Percentiles rank a stretch among this genome's conserved stretches.
These are phyloP conservation scores for Taxidea taxus DNA, from an alignment of 2,113 vertebrate species.

Conservation along the genomic window DNA sequence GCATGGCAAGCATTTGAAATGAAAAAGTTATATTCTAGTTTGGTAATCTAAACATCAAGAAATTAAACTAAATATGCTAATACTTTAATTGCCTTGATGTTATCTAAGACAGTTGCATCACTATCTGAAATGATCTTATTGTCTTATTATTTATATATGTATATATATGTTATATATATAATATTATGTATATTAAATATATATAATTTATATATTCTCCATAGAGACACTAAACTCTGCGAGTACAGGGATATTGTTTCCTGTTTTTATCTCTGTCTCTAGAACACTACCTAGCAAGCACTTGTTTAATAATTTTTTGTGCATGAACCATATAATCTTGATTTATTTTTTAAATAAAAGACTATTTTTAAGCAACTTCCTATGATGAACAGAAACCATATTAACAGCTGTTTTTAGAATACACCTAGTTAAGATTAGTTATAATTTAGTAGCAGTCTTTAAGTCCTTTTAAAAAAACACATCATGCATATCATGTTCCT, in stretches of 20 bases:
- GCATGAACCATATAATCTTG: background rate
- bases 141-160: background rate
- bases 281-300: background rate
- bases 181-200: no score
- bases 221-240: background rate
- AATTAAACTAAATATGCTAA: background rate
- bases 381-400: background rate
- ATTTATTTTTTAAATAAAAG: conserved; percentile 4
- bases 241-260: background rate
- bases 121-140: background rate
- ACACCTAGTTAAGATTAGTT: background rate
- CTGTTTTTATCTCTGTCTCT: background rate
- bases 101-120: background rate
- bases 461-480: background rate
- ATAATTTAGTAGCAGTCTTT: background rate
- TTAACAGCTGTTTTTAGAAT: background rate
- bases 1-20: background rate
- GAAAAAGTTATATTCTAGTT: background rate
- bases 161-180: no score
- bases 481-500: no score
- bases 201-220: background rate
- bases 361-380: background rate
- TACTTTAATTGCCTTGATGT: background rate
- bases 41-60: background rate
- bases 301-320: background rate